Evolutionary conservation across 2,113 vertebrate genomes (phyloP).

Genomic region (Phodopus roborovskii): DNA sequence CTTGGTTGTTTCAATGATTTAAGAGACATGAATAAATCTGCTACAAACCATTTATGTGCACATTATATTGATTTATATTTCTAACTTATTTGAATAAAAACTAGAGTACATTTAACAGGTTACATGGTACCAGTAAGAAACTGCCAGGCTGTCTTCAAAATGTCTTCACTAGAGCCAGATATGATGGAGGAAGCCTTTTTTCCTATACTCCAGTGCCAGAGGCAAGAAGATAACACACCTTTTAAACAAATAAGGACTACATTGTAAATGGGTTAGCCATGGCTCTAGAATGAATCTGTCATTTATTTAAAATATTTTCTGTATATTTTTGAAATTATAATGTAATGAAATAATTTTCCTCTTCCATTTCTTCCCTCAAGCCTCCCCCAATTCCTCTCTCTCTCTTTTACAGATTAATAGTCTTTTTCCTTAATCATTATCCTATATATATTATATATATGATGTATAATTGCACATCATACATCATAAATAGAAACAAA

Average conservation of each 20-base stretch:
- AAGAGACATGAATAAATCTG: neutral
- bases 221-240: neutral
- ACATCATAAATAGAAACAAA: neutral
- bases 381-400: fast-evolving
- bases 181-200: neutral
- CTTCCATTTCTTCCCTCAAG: neutral
- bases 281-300: neutral
- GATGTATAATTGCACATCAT: too few relatives aligned
- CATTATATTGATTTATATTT: neutral
- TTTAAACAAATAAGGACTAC: neutral
- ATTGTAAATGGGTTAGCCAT: neutral
- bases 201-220: neutral
- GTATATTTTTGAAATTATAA: neutral
- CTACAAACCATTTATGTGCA: neutral
- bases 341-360: neutral
- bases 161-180: neutral
- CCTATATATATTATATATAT: neutral
- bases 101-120: neutral
- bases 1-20: neutral
- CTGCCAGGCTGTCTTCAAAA: neutral
- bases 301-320: neutral
- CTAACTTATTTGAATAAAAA: neutral
- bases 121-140: neutral
- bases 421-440: neutral
- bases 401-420: neutral